Evolutionary conservation across 30 jellyfish, hydroid and myxozoan species (phyloP).

Genomic region (Aurelia aurita complex sp. Pacific): DNA sequence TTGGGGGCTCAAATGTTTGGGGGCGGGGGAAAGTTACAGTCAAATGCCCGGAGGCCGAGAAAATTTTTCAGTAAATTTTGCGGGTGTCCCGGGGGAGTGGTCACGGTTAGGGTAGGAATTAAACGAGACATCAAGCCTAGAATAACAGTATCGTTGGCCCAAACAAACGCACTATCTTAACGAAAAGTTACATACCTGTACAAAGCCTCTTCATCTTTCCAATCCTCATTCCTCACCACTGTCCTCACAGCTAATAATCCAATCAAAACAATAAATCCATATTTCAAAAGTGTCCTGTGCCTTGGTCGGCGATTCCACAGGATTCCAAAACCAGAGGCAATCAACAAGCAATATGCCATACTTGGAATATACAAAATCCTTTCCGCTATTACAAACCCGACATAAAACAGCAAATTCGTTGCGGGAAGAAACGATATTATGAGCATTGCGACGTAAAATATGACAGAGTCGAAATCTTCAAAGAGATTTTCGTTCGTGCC

Average conservation of each 20-base stretch:
- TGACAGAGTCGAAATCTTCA: slow-evolving; percentile 25
- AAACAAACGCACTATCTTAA: neutral
- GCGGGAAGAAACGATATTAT: slow-evolving; percentile 83
- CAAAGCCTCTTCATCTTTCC: slow-evolving; percentile 87
- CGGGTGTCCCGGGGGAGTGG: too few species aligned
- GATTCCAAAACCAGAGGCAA: slow-evolving; percentile 63
- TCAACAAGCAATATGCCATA: slow-evolving; percentile 69
- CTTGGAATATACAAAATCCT: slow-evolving; percentile 89
- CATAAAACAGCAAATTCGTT: slow-evolving; percentile 78
- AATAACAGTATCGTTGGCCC: too few species aligned
- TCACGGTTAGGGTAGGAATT: too few species aligned
- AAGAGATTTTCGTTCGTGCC: neutral
- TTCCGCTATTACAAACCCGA: slow-evolving; percentile 94
- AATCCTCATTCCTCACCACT: slow-evolving; percentile 70
- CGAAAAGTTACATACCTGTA: slow-evolving; percentile 58
- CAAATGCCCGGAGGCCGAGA: too few species aligned
- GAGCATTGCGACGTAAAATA: slow-evolving; percentile 55
- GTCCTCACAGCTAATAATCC: slow-evolving; percentile 62
- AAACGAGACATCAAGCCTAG: too few species aligned
- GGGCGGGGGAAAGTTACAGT: too few species aligned
- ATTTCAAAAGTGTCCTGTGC: slow-evolving; percentile 3
- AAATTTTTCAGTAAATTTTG: too few species aligned
- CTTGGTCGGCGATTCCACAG: slow-evolving; percentile 6
- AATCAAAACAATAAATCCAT: neutral
- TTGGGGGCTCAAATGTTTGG: too few species aligned